phyloP scores from a whole-genome alignment of 2,113 vertebrate genomes.

The Sinocyclocheilus maitianheensis region DNA sequence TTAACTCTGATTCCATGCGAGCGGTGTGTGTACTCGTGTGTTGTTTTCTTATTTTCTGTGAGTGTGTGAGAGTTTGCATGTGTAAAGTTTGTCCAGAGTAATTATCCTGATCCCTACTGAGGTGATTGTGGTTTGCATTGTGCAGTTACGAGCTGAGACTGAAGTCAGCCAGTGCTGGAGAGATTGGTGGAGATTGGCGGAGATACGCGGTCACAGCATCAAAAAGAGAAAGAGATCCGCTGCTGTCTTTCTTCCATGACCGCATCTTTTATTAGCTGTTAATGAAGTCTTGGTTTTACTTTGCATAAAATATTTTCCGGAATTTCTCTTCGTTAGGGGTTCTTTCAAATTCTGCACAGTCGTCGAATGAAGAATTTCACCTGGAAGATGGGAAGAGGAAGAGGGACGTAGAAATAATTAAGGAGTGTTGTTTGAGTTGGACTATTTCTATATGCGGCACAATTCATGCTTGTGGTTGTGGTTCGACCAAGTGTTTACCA shows the following conservation, averaged over 20 bases:
- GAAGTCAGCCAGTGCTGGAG: background rate
- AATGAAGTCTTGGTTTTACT: background rate
- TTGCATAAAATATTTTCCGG: background rate
- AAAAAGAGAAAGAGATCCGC: background rate
- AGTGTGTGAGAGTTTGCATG: background rate
- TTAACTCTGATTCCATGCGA: background rate
- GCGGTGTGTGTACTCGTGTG: background rate
- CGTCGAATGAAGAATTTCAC: too few species aligned
- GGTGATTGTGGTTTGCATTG: slow-evolving; percentile 26
- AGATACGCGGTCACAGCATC: background rate
- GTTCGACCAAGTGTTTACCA: background rate
- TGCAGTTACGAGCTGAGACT: slow-evolving; percentile 31
- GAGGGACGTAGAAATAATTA: background rate
- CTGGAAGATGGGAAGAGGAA: too few species aligned
- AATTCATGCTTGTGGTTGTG: slow-evolving; percentile 8
- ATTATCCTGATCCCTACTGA: background rate
- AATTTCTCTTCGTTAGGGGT: slow-evolving; percentile 11
- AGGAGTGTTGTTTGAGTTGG: background rate
- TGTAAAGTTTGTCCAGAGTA: background rate
- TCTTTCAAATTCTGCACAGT: background rate
- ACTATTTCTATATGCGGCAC: background rate
- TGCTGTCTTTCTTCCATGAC: slow-evolving; percentile 17
- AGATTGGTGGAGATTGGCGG: background rate
- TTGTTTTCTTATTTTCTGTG: background rate
- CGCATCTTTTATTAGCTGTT: slow-evolving; percentile 20